Conservation (phyloP, 2,797 vertebrate genomes). For the Anas acuta region DNA sequence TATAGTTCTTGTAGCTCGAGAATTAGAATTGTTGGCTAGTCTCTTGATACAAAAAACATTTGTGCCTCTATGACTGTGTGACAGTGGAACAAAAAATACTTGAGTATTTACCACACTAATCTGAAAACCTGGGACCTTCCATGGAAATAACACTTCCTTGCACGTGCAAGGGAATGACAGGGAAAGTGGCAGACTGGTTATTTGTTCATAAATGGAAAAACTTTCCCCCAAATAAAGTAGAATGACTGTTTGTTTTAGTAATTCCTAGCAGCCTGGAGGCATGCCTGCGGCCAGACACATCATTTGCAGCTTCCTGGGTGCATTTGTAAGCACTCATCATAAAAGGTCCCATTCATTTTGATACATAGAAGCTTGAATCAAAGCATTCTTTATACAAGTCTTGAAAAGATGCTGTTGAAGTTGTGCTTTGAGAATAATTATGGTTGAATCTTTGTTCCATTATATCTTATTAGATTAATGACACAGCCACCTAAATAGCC, state of each 20-base stretch:
- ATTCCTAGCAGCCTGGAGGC: slow-evolving; percentile 26
- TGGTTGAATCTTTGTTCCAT: slow-evolving; percentile 8
- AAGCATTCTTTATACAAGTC: slow-evolving; percentile 29
- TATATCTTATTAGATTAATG: background rate
- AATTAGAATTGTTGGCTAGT: background rate
- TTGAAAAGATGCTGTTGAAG: slow-evolving; percentile 41
- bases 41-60: background rate
- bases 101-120: background rate
- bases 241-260: slow-evolving; percentile 12
- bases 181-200: background rate
- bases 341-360: slow-evolving; percentile 59
- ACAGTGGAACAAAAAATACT: background rate
- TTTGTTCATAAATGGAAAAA: slow-evolving; percentile 34
- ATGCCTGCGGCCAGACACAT: slow-evolving; percentile 15
- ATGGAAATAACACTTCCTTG: slow-evolving; percentile 28
- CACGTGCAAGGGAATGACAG: slow-evolving; percentile 32
- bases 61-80: background rate
- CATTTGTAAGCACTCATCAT: slow-evolving; percentile 11
- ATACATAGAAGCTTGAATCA: slow-evolving; percentile 33
- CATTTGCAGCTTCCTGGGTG: slow-evolving; percentile 43
- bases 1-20: background rate
- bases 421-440: slow-evolving; percentile 32
- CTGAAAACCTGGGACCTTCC: background rate
- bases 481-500: background rate
- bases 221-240: slow-evolving; percentile 27